A percentile compares a stretch with the other conserved stretches of the same genome.
phyloP scores from a whole-genome alignment of 2,113 vertebrate species.

The Sinocyclocheilus anophthalmus region DNA sequence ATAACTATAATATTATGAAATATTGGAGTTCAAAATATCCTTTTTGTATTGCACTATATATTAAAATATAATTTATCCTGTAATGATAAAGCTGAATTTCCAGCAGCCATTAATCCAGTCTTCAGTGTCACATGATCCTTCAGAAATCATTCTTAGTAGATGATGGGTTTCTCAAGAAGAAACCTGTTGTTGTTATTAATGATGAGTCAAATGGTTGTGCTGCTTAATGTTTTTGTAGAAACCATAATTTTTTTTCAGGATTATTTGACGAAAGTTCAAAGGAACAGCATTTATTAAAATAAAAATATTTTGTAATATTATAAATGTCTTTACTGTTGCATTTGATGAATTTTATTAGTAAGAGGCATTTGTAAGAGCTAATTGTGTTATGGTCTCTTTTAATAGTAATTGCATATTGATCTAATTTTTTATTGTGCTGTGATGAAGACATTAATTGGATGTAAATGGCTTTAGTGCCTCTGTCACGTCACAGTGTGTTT shows the following conservation, averaged over 20 bases:
- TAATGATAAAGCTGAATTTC: not conserved
- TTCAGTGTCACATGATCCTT: too few relatives aligned
- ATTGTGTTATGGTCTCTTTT: not conserved
- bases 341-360: not conserved
- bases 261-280: not conserved
- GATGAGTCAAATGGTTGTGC: too few relatives aligned
- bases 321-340: not conserved
- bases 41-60: not conserved
- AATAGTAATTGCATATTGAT: constrained; percentile 7
- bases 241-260: too few relatives aligned
- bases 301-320: not conserved
- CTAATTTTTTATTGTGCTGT: not conserved
- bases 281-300: not conserved
- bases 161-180: too few relatives aligned
- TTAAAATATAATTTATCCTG: not conserved
- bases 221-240: too few relatives aligned
- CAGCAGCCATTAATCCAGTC: too few relatives aligned
- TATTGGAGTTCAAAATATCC: not conserved
- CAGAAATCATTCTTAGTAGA: too few relatives aligned
- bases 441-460: constrained; percentile 13
- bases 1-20: too few relatives aligned
- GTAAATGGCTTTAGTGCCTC: constrained; percentile 3
- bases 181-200: too few relatives aligned
- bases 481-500: constrained; percentile 6
- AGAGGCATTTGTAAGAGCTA: not conserved